Evolutionary conservation across 2,888 invertebrate species (phyloP).

Genomic region (Charanyca ferruginea): DNA sequence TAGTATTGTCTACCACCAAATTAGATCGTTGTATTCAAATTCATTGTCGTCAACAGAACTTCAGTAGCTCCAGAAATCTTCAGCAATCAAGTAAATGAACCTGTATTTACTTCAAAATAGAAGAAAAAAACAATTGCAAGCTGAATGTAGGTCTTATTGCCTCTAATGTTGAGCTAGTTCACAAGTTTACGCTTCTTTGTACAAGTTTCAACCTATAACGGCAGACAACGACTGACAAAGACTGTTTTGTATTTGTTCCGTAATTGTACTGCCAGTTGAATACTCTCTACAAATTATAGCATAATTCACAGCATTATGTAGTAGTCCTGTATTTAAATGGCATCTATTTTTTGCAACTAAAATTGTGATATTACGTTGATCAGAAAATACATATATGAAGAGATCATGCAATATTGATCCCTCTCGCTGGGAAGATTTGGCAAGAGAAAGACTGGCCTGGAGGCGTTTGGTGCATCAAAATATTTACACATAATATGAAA

Average conservation of each 20-base stretch:
- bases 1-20: constrained; percentile 28
- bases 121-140: constrained; percentile 43
- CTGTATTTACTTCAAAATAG: constrained; percentile 28
- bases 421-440: too few species aligned
- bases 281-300: constrained; percentile 32
- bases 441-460: too few species aligned
- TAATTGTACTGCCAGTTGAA: constrained; percentile 40
- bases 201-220: constrained; percentile 40
- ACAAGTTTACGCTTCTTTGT: constrained; percentile 51
- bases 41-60: constrained; percentile 28
- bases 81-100: constrained; percentile 25
- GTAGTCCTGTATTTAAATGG: constrained; percentile 13
- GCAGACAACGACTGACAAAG: constrained; percentile 32
- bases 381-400: too few species aligned
- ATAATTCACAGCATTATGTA: constrained; percentile 2
- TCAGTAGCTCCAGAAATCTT: constrained; percentile 14
- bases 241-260: constrained; percentile 39
- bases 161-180: constrained; percentile 39
- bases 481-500: too few species aligned
- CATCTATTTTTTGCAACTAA: constrained; percentile 1
- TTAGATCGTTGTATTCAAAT: constrained; percentile 13
- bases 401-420: too few species aligned
- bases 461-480: too few species aligned
- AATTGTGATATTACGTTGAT: neutral
- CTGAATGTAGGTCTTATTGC: constrained; percentile 41